Evolutionary conservation across 2,888 invertebrate genomes (phyloP).

Genomic region (Seira musarum): DNA sequence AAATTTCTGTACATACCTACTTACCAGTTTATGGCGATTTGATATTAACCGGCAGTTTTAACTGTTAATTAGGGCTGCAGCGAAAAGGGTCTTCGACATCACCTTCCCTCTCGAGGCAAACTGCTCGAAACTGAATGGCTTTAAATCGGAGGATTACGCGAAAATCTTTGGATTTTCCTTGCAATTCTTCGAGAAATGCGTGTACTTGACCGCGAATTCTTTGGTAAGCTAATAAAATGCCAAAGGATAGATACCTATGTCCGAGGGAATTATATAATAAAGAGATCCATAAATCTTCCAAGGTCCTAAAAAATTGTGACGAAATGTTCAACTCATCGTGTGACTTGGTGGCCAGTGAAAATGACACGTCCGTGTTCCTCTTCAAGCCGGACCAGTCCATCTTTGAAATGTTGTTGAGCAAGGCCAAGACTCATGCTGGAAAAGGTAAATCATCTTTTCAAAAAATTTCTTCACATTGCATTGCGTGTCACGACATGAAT

Average conservation of each 20-base stretch:
- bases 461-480: too few species aligned
- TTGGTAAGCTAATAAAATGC: too few species aligned
- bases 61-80: neutral
- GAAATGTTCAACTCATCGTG: constrained; percentile 31
- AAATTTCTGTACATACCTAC: too few species aligned
- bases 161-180: constrained; percentile 44
- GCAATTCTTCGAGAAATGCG: constrained; percentile 49
- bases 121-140: constrained; percentile 40
- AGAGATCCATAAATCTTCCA: too few species aligned
- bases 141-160: constrained; percentile 48
- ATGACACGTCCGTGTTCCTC: constrained; percentile 36
- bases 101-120: constrained; percentile 35
- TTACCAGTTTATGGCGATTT: too few species aligned
- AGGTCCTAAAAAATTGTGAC: constrained; percentile 53
- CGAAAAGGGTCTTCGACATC: constrained; percentile 47
- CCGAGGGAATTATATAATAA: too few species aligned
- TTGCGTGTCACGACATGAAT: too few species aligned
- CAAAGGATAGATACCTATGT: too few species aligned
- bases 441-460: constrained; percentile 49
- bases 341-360: constrained; percentile 23
- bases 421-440: constrained; percentile 39
- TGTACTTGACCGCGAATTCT: constrained; percentile 37
- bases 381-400: constrained; percentile 22
- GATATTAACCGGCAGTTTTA: too few species aligned
- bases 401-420: constrained; percentile 33